Evolutionary conservation across 2,113 vertebrate species (phyloP).

Genomic region (Oncorhynchus nerka): DNA sequence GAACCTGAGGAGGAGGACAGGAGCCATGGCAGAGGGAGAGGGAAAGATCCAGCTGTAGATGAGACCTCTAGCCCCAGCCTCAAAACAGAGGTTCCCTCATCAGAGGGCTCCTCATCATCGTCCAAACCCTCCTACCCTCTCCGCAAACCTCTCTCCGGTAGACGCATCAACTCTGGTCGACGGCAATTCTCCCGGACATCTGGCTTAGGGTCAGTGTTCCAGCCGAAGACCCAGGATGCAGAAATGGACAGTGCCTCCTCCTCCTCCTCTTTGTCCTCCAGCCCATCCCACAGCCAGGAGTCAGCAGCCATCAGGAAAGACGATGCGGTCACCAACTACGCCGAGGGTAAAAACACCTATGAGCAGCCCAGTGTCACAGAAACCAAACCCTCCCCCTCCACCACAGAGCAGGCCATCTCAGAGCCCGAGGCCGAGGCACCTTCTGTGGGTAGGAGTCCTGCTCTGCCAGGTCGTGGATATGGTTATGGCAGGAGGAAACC

Average conservation of each 20-base stretch:
- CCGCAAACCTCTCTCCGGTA: slow-evolving; percentile 36
- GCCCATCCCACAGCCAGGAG: slow-evolving; percentile 46
- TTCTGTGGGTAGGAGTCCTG: slow-evolving; percentile 34
- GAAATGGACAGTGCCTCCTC: slow-evolving; percentile 12
- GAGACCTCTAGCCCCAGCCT: not conserved
- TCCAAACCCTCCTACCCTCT: slow-evolving; percentile 23
- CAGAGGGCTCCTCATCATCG: not conserved
- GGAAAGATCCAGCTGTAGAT: slow-evolving; percentile 52
- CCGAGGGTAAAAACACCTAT: slow-evolving; percentile 50
- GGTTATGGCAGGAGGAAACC: slow-evolving; percentile 56
- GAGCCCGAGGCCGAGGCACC: slow-evolving; percentile 31
- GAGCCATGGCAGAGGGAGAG: slow-evolving; percentile 24
- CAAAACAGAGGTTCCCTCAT: not conserved
- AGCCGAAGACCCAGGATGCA: slow-evolving; percentile 19
- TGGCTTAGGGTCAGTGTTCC: slow-evolving; percentile 14
- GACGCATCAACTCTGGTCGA: slow-evolving; percentile 14
- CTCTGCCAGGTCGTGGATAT: slow-evolving; percentile 46
- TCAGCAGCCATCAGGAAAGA: slow-evolving; percentile 55
- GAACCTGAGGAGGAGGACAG: not conserved
- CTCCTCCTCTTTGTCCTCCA: slow-evolving; percentile 28
- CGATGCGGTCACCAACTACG: slow-evolving; percentile 24
- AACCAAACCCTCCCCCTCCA: slow-evolving; percentile 45
- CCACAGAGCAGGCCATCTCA: slow-evolving; percentile 36
- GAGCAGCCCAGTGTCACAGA: slow-evolving; percentile 35
- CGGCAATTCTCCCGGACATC: slow-evolving; percentile 9